Base-by-base conservation (phyloP, 2,113 vertebrate species). In the Corythornis vintsioides region DNA sequence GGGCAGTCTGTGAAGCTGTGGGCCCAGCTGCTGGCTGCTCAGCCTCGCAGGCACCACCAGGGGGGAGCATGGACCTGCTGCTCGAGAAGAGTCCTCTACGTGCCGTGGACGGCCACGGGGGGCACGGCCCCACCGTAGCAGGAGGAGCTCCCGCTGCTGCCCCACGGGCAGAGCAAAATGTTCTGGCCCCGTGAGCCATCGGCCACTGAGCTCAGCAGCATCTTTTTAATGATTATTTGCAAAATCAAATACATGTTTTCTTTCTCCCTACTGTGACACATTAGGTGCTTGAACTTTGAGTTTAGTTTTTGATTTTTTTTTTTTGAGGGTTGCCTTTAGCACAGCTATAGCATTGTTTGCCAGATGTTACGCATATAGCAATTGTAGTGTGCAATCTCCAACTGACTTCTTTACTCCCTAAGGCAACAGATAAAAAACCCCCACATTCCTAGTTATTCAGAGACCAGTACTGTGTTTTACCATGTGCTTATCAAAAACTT, bases 121-220 rank as follows among this genome's bases (percentile, higher is more conserved):
- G 26, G 18, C 19, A 22, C 0, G 0, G 45, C 38, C 24, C 22
- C 1, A 0, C 24, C 31, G 17, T 25, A 48, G 56, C 42, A 22
- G 25, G 25, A 77, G 0, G 0, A 64, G 20, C 52, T 65, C 52
- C n/a, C 1, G 0, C 25, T 2, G 2, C 50, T 53, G 31, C 18
- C 22, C 38, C 1, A 0, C 1, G 3, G 47, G 22, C 40, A 55
- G n/a, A 53, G 53, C 1, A 2, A 26, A 42, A 53, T 7, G 17
- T 47, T 55, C 33, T 0, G 0, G n/a, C 16, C 6, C 21, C 47
- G 31, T 0, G 1, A 67, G 7, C 4, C 40, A 38, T 61, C 0
- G 2, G n/a, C n/a, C 1, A 2, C 40, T 22, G 38, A 20, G 40
- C 17, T 56, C 2, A 0, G 14, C 33, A 56, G 17, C 16, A 61